These are phyloP conservation scores for Aphelenchoides fujianensis DNA, from an alignment of 1,140 invertebrate species.

Conservation along the genomic window DNA sequence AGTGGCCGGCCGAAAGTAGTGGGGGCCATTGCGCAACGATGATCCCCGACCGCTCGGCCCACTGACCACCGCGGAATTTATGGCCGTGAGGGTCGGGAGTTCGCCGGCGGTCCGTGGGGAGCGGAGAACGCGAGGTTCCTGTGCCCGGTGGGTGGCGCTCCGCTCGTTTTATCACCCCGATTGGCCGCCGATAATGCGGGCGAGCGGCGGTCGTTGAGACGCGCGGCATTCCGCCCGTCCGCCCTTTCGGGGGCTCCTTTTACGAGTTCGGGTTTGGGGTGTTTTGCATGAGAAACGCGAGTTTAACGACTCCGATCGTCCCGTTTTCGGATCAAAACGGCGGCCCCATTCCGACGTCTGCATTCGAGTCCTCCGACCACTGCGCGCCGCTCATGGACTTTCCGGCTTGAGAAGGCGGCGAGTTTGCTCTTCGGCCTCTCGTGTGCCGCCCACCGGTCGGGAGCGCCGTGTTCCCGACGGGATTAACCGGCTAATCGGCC, in stretches of 20 bases:
- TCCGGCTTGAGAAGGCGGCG: too few relatives aligned
- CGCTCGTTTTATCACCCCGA: background rate
- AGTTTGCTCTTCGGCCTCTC: too few relatives aligned
- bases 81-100: background rate
- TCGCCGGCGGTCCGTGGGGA: background rate
- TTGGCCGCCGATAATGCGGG: slow-evolving; percentile 1
- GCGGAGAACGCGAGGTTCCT: background rate
- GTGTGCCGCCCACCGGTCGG: background rate
- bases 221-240: background rate
- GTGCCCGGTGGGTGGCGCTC: background rate
- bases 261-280: too few relatives aligned
- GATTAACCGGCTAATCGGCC: background rate
- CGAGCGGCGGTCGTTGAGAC: background rate
- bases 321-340: too few relatives aligned
- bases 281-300: slow-evolving; percentile 2
- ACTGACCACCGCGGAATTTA: background rate
- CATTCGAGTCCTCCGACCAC: too few relatives aligned
- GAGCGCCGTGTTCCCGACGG: background rate
- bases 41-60: too few relatives aligned
- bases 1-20: background rate
- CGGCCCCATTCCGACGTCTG: too few relatives aligned
- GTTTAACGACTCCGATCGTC: too few relatives aligned
- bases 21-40: background rate
- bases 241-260: background rate
- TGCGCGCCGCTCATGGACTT: too few relatives aligned